Evolutionary conservation across 2,113 vertebrate genomes (phyloP).

Genomic region (Nibea albiflora): DNA sequence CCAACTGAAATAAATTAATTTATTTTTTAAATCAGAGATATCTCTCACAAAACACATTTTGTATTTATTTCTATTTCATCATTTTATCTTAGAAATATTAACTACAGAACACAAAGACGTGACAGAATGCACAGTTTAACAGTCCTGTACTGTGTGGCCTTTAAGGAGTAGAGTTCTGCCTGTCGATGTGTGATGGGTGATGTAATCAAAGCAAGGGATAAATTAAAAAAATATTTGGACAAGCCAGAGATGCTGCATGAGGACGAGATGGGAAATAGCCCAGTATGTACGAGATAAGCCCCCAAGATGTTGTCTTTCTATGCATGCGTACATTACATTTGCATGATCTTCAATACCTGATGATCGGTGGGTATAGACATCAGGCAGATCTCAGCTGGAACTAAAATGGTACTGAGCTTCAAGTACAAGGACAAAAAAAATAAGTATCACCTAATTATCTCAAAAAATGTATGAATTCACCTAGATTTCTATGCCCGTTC

Average conservation of each 20-base stretch:
- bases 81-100: background rate
- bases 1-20: constrained; percentile 3
- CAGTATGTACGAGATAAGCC: constrained; percentile 8
- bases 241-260: constrained; percentile 28
- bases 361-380: background rate
- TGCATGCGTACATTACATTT: constrained; percentile 8
- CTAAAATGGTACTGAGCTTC: constrained; percentile 2
- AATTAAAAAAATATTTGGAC: constrained; percentile 54
- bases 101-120: background rate
- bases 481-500: constrained; percentile 51
- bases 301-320: constrained; percentile 14
- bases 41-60: background rate
- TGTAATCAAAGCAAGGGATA: constrained; percentile 49
- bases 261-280: constrained; percentile 27
- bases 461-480: constrained; percentile 8
- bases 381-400: background rate
- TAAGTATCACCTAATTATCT: background rate
- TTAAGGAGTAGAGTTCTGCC: constrained; percentile 21
- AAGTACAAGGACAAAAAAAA: constrained; percentile 10
- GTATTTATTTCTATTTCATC: constrained; percentile 4
- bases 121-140: background rate
- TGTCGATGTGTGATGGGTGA: constrained; percentile 38
- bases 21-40: background rate
- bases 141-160: background rate
- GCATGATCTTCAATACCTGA: constrained; percentile 1